phyloP scores from a whole-genome alignment of 2,113 vertebrate species.

The Felis catus region DNA sequence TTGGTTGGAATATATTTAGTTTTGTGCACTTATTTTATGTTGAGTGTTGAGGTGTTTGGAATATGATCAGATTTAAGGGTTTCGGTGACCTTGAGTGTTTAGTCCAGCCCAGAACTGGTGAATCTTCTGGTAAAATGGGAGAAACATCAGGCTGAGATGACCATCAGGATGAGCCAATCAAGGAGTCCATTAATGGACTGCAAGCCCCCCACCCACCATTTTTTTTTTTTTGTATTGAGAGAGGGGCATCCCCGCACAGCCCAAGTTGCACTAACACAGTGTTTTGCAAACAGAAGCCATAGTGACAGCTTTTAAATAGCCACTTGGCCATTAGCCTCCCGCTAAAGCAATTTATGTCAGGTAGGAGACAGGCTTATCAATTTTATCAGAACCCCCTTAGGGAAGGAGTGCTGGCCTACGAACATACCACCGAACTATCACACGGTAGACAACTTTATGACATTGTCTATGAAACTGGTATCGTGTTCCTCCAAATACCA shows the following conservation, averaged over 20 bases:
- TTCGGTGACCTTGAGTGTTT: background rate
- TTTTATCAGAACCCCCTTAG: background rate
- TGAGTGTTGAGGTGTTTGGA: background rate
- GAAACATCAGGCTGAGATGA: background rate
- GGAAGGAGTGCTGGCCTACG: background rate
- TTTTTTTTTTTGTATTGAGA: background rate
- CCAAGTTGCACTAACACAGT: background rate
- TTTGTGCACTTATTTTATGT: slow-evolving; percentile 1
- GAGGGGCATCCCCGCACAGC: background rate
- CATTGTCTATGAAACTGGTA: background rate
- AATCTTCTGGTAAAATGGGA: background rate
- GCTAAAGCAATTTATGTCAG: background rate
- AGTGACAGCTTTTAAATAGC: background rate
- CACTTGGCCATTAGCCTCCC: background rate
- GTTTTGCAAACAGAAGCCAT: background rate
- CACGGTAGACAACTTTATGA: background rate
- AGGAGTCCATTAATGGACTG: background rate
- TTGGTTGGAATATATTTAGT: background rate
- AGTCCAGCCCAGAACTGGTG: background rate
- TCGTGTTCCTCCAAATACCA: background rate
- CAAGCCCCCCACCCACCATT: background rate
- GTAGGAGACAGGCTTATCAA: background rate
- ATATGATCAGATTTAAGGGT: background rate
- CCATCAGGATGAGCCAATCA: background rate
- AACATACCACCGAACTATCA: background rate